Base-by-base conservation (phyloP, 2,888 invertebrate genomes). In the Melolontha melolontha region DNA sequence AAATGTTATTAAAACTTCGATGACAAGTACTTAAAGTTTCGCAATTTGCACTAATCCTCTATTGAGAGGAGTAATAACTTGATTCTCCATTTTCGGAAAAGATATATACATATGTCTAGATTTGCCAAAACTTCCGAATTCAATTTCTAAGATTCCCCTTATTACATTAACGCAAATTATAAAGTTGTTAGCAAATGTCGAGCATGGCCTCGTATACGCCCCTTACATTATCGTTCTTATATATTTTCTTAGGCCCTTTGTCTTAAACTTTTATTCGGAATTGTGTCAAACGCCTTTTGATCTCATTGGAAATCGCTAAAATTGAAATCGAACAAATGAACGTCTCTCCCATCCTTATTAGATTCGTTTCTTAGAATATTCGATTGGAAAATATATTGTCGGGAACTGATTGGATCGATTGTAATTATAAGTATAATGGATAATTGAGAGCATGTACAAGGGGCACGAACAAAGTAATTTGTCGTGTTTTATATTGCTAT, bases 1-100 rank as follows among this genome's bases (percentile, higher is more conserved):
- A 29, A 59, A 59, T 44, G 59, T 44, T 59, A 59, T 59, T 59
- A 59, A 59, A 59, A 44, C 59, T 59, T 59, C 59, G 44, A 59
- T 59, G 44, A 29, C 59, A 59, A 59, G 59, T 59, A 59, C 44
- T n/a, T n/a, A n/a, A 59, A 59, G 59, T 59, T 59, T 59, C 29
- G 44, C 59, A 42, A 59, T 59, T 59, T 59, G 42, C 42, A 47
- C 59, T 59, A 59, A 59, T 59, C 44, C 44, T 29, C 29, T 59
- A 59, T 44, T 44, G 59, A 59, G 44, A 54, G 39, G 40, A 44
- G 47, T 1, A 14, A 14, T 10, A 47, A 59, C 44, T 44, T 59
- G 14, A 42, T 59, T 59, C 44, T 44, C 22, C 10, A n/a, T n/a
- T n/a, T n/a, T n/a, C n/a, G n/a, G n/a, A n/a, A n/a, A n/a, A n/a